Evolutionary conservation across 1,140 invertebrate species (phyloP), one percentile per base, ranked within the genome.

Genomic region (Elymnias hypermnestra): DNA sequence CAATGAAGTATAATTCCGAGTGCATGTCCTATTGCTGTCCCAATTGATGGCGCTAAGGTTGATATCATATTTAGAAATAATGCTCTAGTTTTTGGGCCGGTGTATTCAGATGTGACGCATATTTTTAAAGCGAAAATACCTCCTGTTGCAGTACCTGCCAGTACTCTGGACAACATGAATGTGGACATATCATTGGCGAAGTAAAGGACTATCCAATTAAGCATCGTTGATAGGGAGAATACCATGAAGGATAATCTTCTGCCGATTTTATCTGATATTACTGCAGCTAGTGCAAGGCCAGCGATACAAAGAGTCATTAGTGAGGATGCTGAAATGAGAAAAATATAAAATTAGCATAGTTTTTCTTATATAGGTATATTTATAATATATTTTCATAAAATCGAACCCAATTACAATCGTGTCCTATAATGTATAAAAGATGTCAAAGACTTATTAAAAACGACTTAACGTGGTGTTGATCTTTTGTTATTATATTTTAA

Each of bases 231-330:
- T 0, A 29, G 3, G 0, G 50, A 53, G 15, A 51, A 44, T 4
- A 51, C 6, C 0, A 39, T 46, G 13, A 56, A 21, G 1, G 38
- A 25, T 28, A 12, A 15, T 9, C 29, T 21, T 22, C 53, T 41
- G 1, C 53, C 53, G 2, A 56, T 36, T 13, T 33, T 50, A 7
- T 51, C 53, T 1, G 53, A 42, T 3, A 56, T 13, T 4, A 56
- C 5, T 1, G 47, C 53, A 1, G 43, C 47, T 0, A 51, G 2
- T 0, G 28, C 42, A 13, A 56, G 21, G 0, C 53, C 53, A 12
- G 5, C 1, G 3, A 45, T 23, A 12, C 22, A 9, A 15, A 41
- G 5, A 5, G n/a, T 5, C 12, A 17, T 15, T 0, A 41, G 12
- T 1, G 38, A 41, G 5, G 15, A 28, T 1, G 38, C 38, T 41